Evolutionary conservation across 2,797 vertebrate species (phyloP).

Genomic region (Sebastes oblongus): DNA sequence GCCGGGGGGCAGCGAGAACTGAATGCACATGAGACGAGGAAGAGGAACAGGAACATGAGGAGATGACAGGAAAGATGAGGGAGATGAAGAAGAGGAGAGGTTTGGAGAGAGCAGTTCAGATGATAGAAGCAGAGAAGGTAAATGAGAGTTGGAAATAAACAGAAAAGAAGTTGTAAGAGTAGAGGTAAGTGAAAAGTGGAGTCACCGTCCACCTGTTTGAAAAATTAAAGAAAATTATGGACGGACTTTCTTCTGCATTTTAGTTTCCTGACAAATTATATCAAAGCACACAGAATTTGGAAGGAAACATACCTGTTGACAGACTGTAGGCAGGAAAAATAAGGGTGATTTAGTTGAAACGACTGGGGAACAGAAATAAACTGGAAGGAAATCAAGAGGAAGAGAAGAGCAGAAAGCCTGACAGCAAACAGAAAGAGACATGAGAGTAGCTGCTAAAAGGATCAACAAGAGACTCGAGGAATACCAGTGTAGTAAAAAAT

Average conservation of each 20-base stretch:
- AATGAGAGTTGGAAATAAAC: too few relatives aligned
- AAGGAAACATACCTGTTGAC: background rate
- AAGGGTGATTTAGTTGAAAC: background rate
- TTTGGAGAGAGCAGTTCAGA: background rate
- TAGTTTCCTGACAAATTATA: background rate
- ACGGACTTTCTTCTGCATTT: background rate
- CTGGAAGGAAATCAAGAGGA: background rate
- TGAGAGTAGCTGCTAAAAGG: background rate
- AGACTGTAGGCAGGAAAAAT: background rate
- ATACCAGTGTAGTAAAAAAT: background rate
- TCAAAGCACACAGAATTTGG: background rate
- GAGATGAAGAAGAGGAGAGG: background rate
- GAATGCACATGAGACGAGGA: slow-evolving; percentile 6
- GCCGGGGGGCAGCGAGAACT: background rate
- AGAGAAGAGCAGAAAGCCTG: background rate
- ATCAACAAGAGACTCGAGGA: background rate
- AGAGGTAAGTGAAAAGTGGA: too few relatives aligned
- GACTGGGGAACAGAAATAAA: background rate
- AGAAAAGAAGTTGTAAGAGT: background rate
- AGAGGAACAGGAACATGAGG: background rate
- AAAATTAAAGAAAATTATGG: too few relatives aligned
- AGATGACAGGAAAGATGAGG: background rate
- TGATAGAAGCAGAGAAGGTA: too few relatives aligned
- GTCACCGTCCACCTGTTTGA: too few relatives aligned
- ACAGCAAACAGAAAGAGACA: background rate